Base-by-base conservation (phyloP, 2,797 vertebrate species). In the Hipposideros larvatus region DNA sequence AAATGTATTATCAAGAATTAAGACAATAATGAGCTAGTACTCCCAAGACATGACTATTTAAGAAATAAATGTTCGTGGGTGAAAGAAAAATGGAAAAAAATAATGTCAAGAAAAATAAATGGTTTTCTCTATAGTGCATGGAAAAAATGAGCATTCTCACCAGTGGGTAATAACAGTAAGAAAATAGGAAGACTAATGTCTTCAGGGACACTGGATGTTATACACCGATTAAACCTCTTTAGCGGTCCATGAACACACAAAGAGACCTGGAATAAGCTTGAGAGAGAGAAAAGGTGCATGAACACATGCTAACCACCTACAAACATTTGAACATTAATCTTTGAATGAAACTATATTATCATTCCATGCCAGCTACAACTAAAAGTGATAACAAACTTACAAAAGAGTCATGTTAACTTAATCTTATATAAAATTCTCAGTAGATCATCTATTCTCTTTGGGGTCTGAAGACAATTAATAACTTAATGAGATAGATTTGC, bases 91-190 rank as follows among this genome's bases (percentile, higher is more conserved):
- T 41, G 24, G 8, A 53, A 51, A 51, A 51, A 73, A 85, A 53
- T 59, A 71, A 95, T 15, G 37, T 80, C 86, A 92, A 84, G 59
- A 90, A 94, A 92, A 89, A 79, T 19, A 63, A 91, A 68, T 41
- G 1, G 0, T 53, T 51, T 71, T 51, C 4, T 95, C 59, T 87
- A 65, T 21, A 63, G 14, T 28, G 7, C 34, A 70, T 41, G 5
- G 16, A 71, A 55, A 85, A 57, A 84, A 24, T 51, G 61, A 94
- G 74, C 59, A 15, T 57, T 28, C 13, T 79, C n/a, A 78, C 37
- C 21, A 48, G 34, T 78, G 11, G 28, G 59, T 83, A 78, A 24
- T 65, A 28, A 74, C 48, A 51, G 2, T 66, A 85, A 73, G 95
- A 96, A 94, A 70, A n/a, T 4, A 65, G 18, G 34, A 19, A 88